A percentile compares a stretch with the other conserved stretches of the same genome.
Conservation (phyloP, 2,888 invertebrate genomes). For the Ophraella communa region DNA sequence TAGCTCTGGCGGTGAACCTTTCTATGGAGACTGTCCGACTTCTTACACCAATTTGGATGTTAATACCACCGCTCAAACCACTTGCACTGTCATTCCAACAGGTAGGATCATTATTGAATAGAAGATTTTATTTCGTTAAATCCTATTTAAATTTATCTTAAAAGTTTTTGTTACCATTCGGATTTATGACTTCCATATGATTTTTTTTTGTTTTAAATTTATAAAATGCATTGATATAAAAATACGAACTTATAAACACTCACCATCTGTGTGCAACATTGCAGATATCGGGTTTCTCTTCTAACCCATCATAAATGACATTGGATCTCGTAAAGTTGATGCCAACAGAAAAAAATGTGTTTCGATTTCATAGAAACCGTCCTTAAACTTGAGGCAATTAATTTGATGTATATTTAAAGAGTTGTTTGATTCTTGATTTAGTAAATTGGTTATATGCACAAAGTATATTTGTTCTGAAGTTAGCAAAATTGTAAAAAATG, state of each 20-base stretch:
- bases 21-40: conserved; percentile 70
- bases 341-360: not conserved
- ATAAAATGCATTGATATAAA: not conserved
- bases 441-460: no score
- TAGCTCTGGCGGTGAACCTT: conserved; percentile 73
- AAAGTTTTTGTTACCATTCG: not conserved
- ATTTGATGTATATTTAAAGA: no score
- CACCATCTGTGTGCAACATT: not conserved
- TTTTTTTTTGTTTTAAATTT: not conserved
- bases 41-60: conserved; percentile 60
- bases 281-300: not conserved
- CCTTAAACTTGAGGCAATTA: no score
- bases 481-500: no score
- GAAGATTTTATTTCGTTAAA: not conserved
- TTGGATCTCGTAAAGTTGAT: not conserved
- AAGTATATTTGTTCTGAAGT: no score
- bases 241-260: not conserved
- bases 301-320: not conserved
- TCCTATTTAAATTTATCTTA: not conserved
- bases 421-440: no score
- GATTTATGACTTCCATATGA: not conserved
- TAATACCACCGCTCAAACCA: conserved; percentile 57
- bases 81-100: conserved; percentile 59
- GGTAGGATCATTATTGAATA: conserved; percentile 41
- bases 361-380: not conserved